A percentile compares a stretch with the other conserved stretches of the same genome.
These are phyloP conservation scores for Temnothorax nylanderi DNA, from an alignment of 1,140 invertebrate genomes.

Conservation along the genomic window DNA sequence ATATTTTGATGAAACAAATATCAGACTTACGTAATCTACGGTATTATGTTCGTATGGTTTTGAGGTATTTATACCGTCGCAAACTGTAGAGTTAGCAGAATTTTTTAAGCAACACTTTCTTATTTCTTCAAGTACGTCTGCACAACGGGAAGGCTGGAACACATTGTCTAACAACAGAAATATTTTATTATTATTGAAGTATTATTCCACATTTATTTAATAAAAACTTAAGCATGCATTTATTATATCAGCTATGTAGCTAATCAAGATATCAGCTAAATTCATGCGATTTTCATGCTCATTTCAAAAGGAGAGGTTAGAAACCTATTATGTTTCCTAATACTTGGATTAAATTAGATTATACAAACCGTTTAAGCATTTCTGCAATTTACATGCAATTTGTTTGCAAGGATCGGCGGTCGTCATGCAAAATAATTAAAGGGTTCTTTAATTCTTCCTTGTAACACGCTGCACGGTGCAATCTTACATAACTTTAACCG, in stretches of 20 bases:
- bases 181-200: not conserved
- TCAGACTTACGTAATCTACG: slow-evolving; percentile 81
- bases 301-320: slow-evolving; percentile 34
- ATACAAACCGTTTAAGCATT: slow-evolving; percentile 89
- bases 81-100: slow-evolving; percentile 87
- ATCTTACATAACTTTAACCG: not conserved
- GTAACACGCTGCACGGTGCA: no score
- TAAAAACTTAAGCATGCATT: not conserved
- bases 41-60: slow-evolving; percentile 84
- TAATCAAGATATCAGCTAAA: not conserved
- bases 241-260: not conserved
- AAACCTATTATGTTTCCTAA: not conserved
- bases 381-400: slow-evolving; percentile 91
- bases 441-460: not conserved
- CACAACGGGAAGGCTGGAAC: slow-evolving; percentile 89
- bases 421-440: slow-evolving; percentile 71
- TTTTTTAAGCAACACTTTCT: slow-evolving; percentile 89
- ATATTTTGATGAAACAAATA: slow-evolving; percentile 27
- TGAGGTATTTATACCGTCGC: slow-evolving; percentile 88
- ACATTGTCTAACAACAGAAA: slow-evolving; percentile 87
- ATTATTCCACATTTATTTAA: not conserved
- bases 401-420: slow-evolving; percentile 90
- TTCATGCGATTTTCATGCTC: not conserved
- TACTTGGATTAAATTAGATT: not conserved
- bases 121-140: slow-evolving; percentile 88